These are phyloP conservation scores for Epizoanthus illoricatus DNA, from an alignment of 92 coral and sea anemone genomes.

Conservation along the genomic window DNA sequence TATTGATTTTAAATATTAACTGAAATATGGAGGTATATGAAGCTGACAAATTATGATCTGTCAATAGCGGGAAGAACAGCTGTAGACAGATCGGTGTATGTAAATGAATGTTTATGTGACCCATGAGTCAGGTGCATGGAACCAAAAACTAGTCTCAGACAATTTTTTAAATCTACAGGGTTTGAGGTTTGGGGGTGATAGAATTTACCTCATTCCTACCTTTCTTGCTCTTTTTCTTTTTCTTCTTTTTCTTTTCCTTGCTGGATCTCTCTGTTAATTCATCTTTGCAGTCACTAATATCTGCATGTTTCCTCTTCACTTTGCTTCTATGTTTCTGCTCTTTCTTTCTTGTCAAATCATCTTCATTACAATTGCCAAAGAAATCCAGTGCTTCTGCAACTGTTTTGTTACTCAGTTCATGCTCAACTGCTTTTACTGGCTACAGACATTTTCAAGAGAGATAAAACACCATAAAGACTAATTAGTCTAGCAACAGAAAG, in stretches of 20 bases:
- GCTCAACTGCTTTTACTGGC: constrained; percentile 43
- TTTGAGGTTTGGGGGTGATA: too few relatives aligned
- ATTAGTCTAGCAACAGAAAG: background rate
- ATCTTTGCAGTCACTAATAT: background rate
- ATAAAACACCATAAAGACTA: background rate
- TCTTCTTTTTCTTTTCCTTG: constrained; percentile 38
- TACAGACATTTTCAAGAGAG: constrained; percentile 10
- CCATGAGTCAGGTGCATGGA: too few relatives aligned
- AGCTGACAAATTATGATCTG: too few relatives aligned
- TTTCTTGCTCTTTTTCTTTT: constrained; percentile 21
- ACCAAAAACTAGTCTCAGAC: too few relatives aligned
- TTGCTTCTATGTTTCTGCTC: background rate
- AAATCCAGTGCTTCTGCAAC: constrained; percentile 78
- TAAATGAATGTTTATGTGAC: too few relatives aligned
- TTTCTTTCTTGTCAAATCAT: constrained; percentile 6
- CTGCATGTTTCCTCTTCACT: constrained; percentile 8
- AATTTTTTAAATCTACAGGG: too few relatives aligned
- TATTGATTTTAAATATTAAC: too few relatives aligned
- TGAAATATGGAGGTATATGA: too few relatives aligned
- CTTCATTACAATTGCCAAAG: constrained; percentile 62
- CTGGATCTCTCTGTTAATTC: background rate
- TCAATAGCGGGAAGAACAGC: too few relatives aligned
- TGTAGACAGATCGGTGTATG: too few relatives aligned
- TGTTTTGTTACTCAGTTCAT: constrained; percentile 30
- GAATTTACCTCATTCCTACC: background rate